Evolutionary conservation across 2,888 invertebrate genomes (phyloP), one percentile per base, ranked within the genome.

Genomic region (Diachrysia chrysitis): DNA sequence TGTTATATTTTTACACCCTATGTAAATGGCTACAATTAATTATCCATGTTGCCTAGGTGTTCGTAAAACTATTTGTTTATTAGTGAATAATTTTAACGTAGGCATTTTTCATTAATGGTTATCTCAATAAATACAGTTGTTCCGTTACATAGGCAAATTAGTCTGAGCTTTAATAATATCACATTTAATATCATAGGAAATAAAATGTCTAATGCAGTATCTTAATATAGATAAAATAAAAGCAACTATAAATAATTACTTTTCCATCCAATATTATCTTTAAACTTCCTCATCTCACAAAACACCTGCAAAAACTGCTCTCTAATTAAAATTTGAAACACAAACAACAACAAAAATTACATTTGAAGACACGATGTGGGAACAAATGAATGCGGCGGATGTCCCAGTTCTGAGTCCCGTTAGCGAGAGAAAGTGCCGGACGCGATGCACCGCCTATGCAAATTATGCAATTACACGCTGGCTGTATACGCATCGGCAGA

Each of bases 381-480:
- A 82, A 81, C 82, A 78, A 85, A 85, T 81, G 82, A 82, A 80
- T 65, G 73, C 81, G 81, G 80, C 88, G 88, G 83, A 84, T 90
- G 92, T 91, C 93, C 94, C 90, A 93, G 89, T 87, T 94, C 73
- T 75, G 83, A 75, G 88, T 93, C 92, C 94, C 94, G 94, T 93
- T 94, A 92, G 83, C 71, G 67, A 88, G 94, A 90, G 94, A 94
- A 94, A 94, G 94, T 94, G 93, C 81, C 85, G 78, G 71, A 66
- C 83, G 83, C 86, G 83, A 82, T 91, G 93, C 91, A 92, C 86
- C 78, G 89, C 86, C 92, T 94, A 94, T 93, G 94, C 92, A 93
- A 94, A 94, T 94, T 93, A 93, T 92, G 92, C 93, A 94, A 94
- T 93, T 94, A 91, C 82, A 80, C 76, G 73, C 71, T 73, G 65